Evolutionary conservation across 2,797 vertebrate species (phyloP), one percentile per base, ranked within the genome.

Genomic region (Lacerta viridis): DNA sequence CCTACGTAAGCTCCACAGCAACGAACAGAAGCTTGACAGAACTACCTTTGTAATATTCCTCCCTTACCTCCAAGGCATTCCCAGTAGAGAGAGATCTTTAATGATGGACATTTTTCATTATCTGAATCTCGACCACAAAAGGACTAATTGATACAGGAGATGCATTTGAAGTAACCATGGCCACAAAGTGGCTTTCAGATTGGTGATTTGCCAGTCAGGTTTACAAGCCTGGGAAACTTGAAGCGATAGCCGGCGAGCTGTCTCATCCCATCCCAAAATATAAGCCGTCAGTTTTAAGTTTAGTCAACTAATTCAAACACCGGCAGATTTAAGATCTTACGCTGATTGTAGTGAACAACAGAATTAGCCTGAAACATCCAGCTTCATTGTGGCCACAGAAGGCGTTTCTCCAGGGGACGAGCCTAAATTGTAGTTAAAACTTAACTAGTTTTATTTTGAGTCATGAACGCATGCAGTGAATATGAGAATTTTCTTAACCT

Each of bases 121-220:
- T 20, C 68, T 5, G 17, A 55, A 46, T 10, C 88, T 36, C 20
- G 33, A 27, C 68, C 27, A 13, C 77, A 50, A 55, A 88, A 84
- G 41, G 1, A 79, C 92, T 87, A 84, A 81, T 83, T 81, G 83
- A 87, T 92, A 78, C 0, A 41, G 87, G 90, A 85, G 83, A 76
- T 85, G 76, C 74, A 92, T 94, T 87, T 88, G 27, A 87, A 89
- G 84, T 77, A 90, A 86, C 39, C 87, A 69, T 71, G 86, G 74
- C 66, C 85, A 6, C 17, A 17, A 71, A 71, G 69, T 77, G 41
- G 27, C 15, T 92, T 87, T 36, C 0, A 59, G 0, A 2, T 80
- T 69, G 59, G 61, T 61, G 25, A 85, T 36, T 11, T 33, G 81
- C 46, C 36, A 41, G 17, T 17, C 43, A 79, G 43, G 79, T 78